Evolutionary conservation across 2,888 invertebrate species (phyloP).

Genomic region (Netelia inedita): DNA sequence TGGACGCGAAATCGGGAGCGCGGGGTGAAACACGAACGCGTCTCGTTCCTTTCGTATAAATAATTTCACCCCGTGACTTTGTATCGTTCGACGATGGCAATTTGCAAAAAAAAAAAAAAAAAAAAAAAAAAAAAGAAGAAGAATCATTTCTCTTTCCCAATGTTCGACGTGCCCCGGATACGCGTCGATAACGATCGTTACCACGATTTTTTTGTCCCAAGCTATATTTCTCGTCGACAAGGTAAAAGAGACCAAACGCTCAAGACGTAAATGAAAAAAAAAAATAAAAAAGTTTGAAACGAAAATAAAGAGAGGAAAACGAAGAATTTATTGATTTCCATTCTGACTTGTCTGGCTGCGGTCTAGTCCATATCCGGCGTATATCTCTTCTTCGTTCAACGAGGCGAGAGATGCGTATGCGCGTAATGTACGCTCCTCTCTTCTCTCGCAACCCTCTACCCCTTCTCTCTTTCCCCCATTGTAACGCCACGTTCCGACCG

Average conservation of each 20-base stretch:
- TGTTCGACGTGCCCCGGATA: no score
- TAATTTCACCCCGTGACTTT: conserved; percentile 54
- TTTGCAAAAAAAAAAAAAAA: not conserved
- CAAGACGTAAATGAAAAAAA: conserved; percentile 36
- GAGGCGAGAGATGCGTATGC: conserved; percentile 13
- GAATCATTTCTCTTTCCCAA: no score
- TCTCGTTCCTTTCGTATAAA: conserved; percentile 45
- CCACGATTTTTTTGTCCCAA: not conserved
- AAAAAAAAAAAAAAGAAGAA: not conserved
- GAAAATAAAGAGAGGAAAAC: conserved; percentile 42
- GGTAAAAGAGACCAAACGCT: not conserved
- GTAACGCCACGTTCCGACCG: conserved; percentile 40
- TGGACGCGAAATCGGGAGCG: not conserved
- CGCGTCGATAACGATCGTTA: no score
- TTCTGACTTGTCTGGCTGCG: conserved; percentile 76
- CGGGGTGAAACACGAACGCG: not conserved
- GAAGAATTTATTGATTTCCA: conserved; percentile 77
- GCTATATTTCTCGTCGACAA: not conserved
- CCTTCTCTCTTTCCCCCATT: conserved; percentile 36
- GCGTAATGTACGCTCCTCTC: conserved; percentile 19
- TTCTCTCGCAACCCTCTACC: conserved; percentile 24
- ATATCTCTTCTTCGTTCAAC: conserved; percentile 11
- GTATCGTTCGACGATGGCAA: conserved; percentile 37
- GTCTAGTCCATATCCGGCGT: conserved; percentile 71
- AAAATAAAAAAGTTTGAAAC: not conserved